A percentile compares a stretch with the other conserved stretches of the same genome.
Evolutionary conservation across 2,113 vertebrate species (phyloP).

Genomic region (Clarias macrocephalus): DNA sequence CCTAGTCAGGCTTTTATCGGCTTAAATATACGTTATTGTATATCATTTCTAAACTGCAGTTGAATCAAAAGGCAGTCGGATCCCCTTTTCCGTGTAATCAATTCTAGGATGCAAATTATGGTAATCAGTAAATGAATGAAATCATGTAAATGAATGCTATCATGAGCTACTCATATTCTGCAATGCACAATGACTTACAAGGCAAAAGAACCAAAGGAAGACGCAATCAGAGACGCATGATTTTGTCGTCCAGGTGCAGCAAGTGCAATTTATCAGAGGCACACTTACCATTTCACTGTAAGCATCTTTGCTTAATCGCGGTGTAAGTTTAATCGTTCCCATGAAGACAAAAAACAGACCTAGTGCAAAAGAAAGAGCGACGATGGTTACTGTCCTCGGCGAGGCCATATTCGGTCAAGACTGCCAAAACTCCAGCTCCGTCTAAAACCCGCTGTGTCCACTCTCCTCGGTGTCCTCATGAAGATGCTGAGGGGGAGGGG

Average conservation of each 20-base stretch:
- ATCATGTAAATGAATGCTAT: no score
- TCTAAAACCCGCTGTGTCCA: constrained; percentile 44
- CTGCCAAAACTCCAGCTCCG: constrained; percentile 29
- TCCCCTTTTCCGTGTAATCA: not conserved
- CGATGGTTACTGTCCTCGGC: constrained; percentile 88
- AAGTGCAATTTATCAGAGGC: not conserved
- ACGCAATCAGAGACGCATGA: not conserved
- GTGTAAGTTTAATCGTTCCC: constrained; percentile 96
- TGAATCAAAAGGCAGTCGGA: not conserved
- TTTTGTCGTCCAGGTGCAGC: not conserved
- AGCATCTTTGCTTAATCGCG: constrained; percentile 93
- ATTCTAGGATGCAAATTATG: not conserved
- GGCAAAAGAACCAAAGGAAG: not conserved
- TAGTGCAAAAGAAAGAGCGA: constrained; percentile 90
- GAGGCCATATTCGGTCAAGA: constrained; percentile 80
- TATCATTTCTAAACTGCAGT: no score
- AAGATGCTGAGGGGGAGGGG: constrained; percentile 65
- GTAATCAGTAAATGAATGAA: not conserved
- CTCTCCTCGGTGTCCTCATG: constrained; percentile 48
- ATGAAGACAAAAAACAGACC: constrained; percentile 97
- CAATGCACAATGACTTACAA: not conserved
- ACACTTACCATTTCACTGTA: constrained; percentile 96
- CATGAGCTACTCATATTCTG: no score
- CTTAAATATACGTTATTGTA: not conserved
- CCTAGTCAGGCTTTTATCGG: not conserved